Base-by-base conservation (phyloP, 2,888 invertebrate species). In the Drosophila borborema region DNA sequence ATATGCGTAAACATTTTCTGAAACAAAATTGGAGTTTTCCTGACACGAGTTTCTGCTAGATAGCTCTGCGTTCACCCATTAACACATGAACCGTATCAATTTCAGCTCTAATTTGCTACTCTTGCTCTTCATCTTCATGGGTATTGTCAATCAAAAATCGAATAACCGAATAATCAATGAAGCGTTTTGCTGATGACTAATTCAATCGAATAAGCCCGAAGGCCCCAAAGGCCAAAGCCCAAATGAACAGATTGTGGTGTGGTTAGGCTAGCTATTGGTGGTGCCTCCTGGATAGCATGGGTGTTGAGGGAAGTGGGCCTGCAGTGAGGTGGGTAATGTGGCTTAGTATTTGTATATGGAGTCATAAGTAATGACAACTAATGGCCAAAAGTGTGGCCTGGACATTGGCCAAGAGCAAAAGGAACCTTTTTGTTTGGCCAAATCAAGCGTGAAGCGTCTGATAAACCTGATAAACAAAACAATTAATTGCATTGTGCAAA, bases 401-500 rank as follows among this genome's bases (percentile, higher is more conserved):
- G 65, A 65, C 62, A 48, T 31, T 53, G 62, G 58, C 20, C 51
- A 18, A 34, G 34, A 18, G 3, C 51, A 23, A 38, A 51, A 18
- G 3, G 48, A 70, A 55, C 70, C 76, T 67, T 77, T 74, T 77
- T 67, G 70, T 79, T 51, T 72, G 75, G 77, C 53, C 79, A 87
- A 90, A 86, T 90, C 90, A 88, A 76, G 81, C 86, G 91, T 89
- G 80, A 90, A 82, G 74, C 53, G 82, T 77, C 76, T 70, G 91
- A 91, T 90, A 90, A 87, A 80, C 77, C 54, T 69, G 74, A 88
- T 86, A 89, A 89, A 80, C 84, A 89, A 87, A 86, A 86, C 82
- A 89, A 91, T 90, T 90, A 82, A 83, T 85, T 89, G 87, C 81
- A 81, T 81, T 79, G 78, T 79, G 74, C 51, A 64, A 63, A 55